A percentile compares a stretch with the other conserved stretches of the same genome.
Evolutionary conservation across 2,888 invertebrate species (phyloP).

Genomic region (Leucophenga montana): DNA sequence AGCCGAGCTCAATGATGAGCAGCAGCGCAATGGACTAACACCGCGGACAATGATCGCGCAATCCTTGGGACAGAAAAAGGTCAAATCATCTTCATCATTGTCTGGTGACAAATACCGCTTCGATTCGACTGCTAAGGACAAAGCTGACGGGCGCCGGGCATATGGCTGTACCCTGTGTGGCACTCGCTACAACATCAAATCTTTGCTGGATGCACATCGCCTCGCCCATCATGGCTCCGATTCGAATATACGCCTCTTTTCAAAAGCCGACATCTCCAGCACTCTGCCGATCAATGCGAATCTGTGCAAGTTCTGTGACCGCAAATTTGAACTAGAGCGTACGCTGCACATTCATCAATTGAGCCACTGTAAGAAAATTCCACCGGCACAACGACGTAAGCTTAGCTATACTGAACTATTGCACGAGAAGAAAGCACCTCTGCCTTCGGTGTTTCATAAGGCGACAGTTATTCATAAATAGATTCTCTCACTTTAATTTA

Average conservation of each 20-base stretch:
- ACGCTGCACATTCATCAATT: constrained; percentile 56
- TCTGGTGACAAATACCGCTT: constrained; percentile 18
- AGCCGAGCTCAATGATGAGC: constrained; percentile 22
- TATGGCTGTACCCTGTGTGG: constrained; percentile 50
- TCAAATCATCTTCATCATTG: constrained; percentile 18
- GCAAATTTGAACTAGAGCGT: constrained; percentile 52
- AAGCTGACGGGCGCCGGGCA: neutral
- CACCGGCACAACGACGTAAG: constrained; percentile 55
- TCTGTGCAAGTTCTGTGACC: constrained; percentile 53
- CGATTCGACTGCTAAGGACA: neutral
- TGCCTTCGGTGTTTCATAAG: constrained; percentile 39
- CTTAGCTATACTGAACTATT: constrained; percentile 52
- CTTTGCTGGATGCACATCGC: constrained; percentile 52
- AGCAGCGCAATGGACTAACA: constrained; percentile 49
- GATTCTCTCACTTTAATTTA: too few species aligned
- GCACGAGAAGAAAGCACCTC: constrained; percentile 56
- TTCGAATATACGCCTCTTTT: constrained; percentile 45
- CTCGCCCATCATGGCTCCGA: constrained; percentile 49
- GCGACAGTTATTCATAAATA: too few species aligned
- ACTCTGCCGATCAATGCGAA: constrained; percentile 21
- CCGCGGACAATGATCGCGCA: constrained; percentile 35
- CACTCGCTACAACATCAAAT: constrained; percentile 51
- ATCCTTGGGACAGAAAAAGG: constrained; percentile 29
- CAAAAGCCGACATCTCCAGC: constrained; percentile 19
- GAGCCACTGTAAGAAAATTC: constrained; percentile 54